These are phyloP conservation scores for Hybos culiciformis DNA, from an alignment of 2,888 invertebrate genomes.

Conservation along the genomic window DNA sequence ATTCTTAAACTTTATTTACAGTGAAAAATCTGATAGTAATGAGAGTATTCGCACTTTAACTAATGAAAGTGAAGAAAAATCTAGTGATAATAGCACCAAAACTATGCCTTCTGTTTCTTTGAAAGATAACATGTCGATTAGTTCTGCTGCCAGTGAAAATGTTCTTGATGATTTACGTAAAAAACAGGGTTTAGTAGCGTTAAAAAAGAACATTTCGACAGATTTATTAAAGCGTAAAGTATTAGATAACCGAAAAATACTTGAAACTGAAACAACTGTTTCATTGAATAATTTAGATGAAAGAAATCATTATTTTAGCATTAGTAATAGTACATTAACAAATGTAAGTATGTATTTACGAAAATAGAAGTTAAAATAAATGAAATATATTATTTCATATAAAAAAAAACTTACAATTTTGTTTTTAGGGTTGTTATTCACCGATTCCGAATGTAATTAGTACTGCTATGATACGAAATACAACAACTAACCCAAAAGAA, in stretches of 20 bases:
- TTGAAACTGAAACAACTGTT: slow-evolving; percentile 39
- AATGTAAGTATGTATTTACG: slow-evolving; percentile 47
- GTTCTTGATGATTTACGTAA: no score
- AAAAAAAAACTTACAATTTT: not conserved
- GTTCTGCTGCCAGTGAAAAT: no score
- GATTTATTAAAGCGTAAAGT: not conserved
- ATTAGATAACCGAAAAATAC: slow-evolving; percentile 20
- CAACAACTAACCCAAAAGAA: slow-evolving; percentile 56
- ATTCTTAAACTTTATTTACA: slow-evolving; percentile 5
- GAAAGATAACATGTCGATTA: slow-evolving; percentile 4
- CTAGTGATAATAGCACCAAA: slow-evolving; percentile 8
- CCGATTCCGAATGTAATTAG: slow-evolving; percentile 53
- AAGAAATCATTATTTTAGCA: slow-evolving; percentile 36
- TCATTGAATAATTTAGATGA: slow-evolving; percentile 38
- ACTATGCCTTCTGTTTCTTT: slow-evolving; percentile 1
- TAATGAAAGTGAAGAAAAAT: slow-evolving; percentile 12
- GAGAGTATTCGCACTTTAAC: slow-evolving; percentile 15
- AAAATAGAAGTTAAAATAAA: no score
- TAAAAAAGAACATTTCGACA: not conserved
- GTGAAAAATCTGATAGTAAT: slow-evolving; percentile 9
- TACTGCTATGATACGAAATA: slow-evolving; percentile 49
- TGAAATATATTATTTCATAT: not conserved
- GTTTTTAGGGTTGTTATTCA: slow-evolving; percentile 52
- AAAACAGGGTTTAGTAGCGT: not conserved
- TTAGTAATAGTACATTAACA: slow-evolving; percentile 45